A percentile compares a stretch with the other conserved stretches of the same genome.
phyloP scores from a whole-genome alignment of 2,797 vertebrate species.

The Catharus ustulatus region DNA sequence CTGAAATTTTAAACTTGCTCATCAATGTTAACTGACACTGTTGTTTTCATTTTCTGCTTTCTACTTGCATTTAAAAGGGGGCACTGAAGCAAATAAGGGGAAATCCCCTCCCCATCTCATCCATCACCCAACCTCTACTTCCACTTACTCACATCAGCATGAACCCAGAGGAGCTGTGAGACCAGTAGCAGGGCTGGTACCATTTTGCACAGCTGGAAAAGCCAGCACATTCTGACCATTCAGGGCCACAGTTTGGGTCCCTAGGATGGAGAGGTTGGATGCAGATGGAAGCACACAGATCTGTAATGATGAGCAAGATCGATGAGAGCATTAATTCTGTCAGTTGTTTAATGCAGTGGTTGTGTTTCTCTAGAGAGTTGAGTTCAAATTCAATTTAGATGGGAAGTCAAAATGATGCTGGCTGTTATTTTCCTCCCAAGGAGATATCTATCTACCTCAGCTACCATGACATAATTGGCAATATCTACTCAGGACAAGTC shows the following conservation, averaged over 20 bases:
- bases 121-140: neutral
- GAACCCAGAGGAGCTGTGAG: neutral
- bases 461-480: slow-evolving; percentile 33
- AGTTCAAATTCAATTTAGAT: slow-evolving; percentile 59
- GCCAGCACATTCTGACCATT: neutral
- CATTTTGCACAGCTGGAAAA: neutral
- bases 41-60: neutral
- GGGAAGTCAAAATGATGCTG: slow-evolving; percentile 24
- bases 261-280: neutral
- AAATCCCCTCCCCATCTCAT: neutral
- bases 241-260: neutral
- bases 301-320: slow-evolving; percentile 9
- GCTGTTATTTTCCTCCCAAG: neutral
- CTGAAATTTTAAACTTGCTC: neutral
- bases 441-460: neutral
- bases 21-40: neutral
- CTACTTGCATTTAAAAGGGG: neutral
- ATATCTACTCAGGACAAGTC: slow-evolving; percentile 2
- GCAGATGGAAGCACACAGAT: neutral
- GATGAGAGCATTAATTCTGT: slow-evolving; percentile 20
- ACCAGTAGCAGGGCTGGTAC: neutral
- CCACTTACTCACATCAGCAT: neutral
- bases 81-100: neutral
- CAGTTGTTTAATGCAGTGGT: slow-evolving; percentile 58
- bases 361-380: slow-evolving; percentile 26